phyloP scores from a whole-genome alignment of 2,888 invertebrate species.

The Platycnemis pennipes region DNA sequence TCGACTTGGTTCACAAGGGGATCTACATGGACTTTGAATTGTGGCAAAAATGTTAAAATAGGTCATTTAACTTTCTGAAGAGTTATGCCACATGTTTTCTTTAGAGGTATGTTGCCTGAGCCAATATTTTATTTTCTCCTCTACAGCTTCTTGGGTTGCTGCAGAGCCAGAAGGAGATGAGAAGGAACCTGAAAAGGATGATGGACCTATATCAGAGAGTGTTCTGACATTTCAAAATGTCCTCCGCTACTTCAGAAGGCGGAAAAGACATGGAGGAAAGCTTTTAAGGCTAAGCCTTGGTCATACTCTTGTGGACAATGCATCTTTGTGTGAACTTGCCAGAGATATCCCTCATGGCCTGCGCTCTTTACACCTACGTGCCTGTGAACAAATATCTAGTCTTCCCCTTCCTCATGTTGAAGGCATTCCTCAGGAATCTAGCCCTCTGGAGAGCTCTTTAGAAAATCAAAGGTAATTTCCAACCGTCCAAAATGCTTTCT shows the following conservation, averaged over 20 bases:
- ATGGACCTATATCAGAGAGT: slow-evolving; percentile 82
- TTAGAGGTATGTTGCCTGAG: neutral
- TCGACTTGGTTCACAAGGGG: too few relatives aligned
- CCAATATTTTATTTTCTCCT: neutral
- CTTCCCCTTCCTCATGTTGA: slow-evolving; percentile 79
- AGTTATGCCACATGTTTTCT: too few relatives aligned
- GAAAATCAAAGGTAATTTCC: neutral
- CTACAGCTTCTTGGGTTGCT: neutral
- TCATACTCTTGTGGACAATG: slow-evolving; percentile 85
- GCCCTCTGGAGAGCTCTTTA: slow-evolving; percentile 17
- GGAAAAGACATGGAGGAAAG: slow-evolving; percentile 79
- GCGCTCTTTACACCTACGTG: slow-evolving; percentile 80
- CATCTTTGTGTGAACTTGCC: slow-evolving; percentile 82
- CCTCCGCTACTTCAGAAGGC: slow-evolving; percentile 80
- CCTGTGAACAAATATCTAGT: slow-evolving; percentile 84
- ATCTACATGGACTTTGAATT: too few relatives aligned
- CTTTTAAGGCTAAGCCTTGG: slow-evolving; percentile 85
- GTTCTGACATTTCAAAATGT: slow-evolving; percentile 87
- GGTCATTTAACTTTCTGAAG: too few relatives aligned
- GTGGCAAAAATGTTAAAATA: too few relatives aligned
- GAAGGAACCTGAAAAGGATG: slow-evolving; percentile 72
- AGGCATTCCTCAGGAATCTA: slow-evolving; percentile 80
- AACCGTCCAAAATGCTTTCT: neutral
- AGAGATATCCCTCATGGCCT: slow-evolving; percentile 81
- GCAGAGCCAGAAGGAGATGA: slow-evolving; percentile 34